Evolutionary conservation across 1,140 invertebrate species (phyloP), one percentile per base, ranked within the genome.

Genomic region (Pinna nobilis): DNA sequence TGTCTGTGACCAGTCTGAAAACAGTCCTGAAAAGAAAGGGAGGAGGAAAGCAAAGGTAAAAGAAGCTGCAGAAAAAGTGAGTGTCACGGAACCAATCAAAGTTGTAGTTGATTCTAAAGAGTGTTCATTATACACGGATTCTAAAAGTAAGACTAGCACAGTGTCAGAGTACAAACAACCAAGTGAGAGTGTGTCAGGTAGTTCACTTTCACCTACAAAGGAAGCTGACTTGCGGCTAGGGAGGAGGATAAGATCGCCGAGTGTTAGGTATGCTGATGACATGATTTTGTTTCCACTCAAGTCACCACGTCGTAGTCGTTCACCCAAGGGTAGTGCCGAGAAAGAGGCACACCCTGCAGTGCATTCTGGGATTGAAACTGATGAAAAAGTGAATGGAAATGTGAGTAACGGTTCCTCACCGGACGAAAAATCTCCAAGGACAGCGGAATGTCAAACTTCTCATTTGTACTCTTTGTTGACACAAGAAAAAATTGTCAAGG

Each of bases 391-490:
- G 5, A 1, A 2, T 18, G 59, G 44, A 11, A 9, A 30, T 6
- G 37, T 25, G 4, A 41, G 35, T 25, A 9, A 44, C 39, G 9
- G 9, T n/a, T 11, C 9, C 20, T 11, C 18, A n/a, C 20, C 11
- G 25, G 35, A 23, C 5, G 66, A 69, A 32, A 69, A 69, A 47
- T 9, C 33, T 18, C 44, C 37, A 55, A 69, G 59, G 39, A 57
- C 60, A 57, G 41, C 30, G 3, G 67, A 70, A 50, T 57, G 66
- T 64, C 73, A 75, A 32, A 70, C 73, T 28, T 75, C 73, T 39
- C 66, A 75, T 23, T 60, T 75, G 18, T 75, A 75, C 44, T 64
- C 73, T n/a, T 33, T 75, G 50, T 55, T 75, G 23, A 75, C 73
- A 25, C 11, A 59, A 59, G 6, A 59, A 59, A 59, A 20, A 13